Evolutionary conservation across 2,113 vertebrate species (phyloP).

Genomic region (Furnarius figulus): DNA sequence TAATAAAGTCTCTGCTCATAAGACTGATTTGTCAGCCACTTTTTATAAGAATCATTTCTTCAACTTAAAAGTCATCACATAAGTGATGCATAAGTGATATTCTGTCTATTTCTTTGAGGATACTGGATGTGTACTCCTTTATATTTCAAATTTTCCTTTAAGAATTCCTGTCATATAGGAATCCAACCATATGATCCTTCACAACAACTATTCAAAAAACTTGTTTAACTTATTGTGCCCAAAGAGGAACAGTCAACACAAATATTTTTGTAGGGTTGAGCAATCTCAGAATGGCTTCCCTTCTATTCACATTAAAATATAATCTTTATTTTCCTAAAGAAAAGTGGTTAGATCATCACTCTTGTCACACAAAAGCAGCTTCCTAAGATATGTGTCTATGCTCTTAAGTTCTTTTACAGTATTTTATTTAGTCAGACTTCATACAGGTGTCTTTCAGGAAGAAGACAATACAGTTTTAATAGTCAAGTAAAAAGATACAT

Average conservation of each 20-base stretch:
- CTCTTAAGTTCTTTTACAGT: not conserved
- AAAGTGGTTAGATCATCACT: not conserved
- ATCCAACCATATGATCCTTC: rapidly evolving
- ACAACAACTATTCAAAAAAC: not conserved
- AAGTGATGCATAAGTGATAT: not conserved
- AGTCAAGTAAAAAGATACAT: constrained; percentile 25
- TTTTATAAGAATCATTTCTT: not conserved
- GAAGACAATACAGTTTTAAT: constrained; percentile 53
- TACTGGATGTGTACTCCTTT: not conserved
- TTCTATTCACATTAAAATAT: not conserved
- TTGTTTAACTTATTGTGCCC: not conserved
- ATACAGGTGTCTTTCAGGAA: not conserved
- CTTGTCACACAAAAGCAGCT: not conserved
- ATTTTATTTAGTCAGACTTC: constrained; percentile 38
- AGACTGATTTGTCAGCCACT: not conserved
- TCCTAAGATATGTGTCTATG: not conserved
- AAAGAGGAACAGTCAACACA: not conserved
- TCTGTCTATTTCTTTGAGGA: not conserved
- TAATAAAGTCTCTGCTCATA: not conserved
- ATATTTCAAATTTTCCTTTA: not conserved
- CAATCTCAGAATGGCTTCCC: not conserved
- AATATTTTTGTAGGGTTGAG: not conserved
- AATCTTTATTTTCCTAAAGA: not conserved
- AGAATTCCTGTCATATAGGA: not conserved
- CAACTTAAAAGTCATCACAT: not conserved